Evolutionary conservation across 2,113 vertebrate species (phyloP), one percentile per base, ranked within the genome.

Genomic region (Spea bombifrons): DNA sequence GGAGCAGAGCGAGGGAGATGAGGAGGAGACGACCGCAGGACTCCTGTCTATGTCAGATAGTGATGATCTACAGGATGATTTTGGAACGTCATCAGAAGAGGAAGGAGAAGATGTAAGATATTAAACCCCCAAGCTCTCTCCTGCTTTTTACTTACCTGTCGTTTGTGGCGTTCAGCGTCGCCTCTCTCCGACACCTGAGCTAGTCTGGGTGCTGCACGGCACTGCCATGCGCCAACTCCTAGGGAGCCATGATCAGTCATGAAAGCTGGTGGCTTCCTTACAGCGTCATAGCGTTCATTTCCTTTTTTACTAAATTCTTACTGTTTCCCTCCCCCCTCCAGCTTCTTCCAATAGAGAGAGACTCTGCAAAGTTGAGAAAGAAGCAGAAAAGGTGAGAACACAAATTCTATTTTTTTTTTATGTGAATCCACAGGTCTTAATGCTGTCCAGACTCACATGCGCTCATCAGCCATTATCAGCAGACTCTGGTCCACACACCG

Each of bases 291-390:
- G 30, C 30, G 30, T 30, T 30, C 30, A 30, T 30, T 30, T 30
- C 2, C 30, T 30, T 30, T n/a, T 66, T 72, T 59, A 53, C 0
- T 49, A n/a, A 82, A 74, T 5, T 88, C 45, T 85, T 8, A 67
- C 9, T 81, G 0, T 85, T 7, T 72, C 50, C 6, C 79, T 0
- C 68, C 77, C 50, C 6, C 79, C 0, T 86, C 68, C 77, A 99
- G 97, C 88, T 98, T 85, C 90, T 99, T 83, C 97, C 97, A 17
- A 98, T 99, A 78, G 97, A 99, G 80, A 92, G 88, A 84, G 95
- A 94, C 66, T 94, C 96, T 17, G 92, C 83, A 86, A 94, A 91
- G 76, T 93, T 95, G 84, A 94, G 94, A 71, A 72, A 81, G 69
- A 80, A 90, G 73, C 72, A 85, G 71, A 68, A 88, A 84, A 82